Evolutionary conservation across 53 echinoderm and acorn worm species (phyloP), one percentile per base, ranked within the genome.

Genomic region (Paracentrotus lividus): DNA sequence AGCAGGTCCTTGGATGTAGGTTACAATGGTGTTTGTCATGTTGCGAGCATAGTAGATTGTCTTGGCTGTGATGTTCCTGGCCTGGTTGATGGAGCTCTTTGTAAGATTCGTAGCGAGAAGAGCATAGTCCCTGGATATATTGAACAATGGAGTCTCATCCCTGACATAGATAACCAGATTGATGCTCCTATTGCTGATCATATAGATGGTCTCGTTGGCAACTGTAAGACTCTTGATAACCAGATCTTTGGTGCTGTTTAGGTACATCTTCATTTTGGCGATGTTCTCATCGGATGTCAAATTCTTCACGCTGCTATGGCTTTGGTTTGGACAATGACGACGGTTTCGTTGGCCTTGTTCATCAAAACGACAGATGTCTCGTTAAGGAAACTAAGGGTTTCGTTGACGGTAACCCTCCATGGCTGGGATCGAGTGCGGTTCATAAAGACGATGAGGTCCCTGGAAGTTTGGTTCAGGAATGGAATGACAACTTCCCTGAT

Each of bases 401-500:
- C 95, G 58, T 88, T 93, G 43, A 95, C 18, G 45, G 95, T 95
- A 84, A 78, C 64, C 54, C 95, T 93, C 38, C 94, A 72, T 42
- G 95, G 89, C 95, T 96, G 94, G 87, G 72, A 94, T 84, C 94
- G 95, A 59, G 95, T 94, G 84, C 95, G 95, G 96, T 96, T 95
- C 42, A 95, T 38, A 81, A 92, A 77, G 92, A 57, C n/a, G n/a
- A 92, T 36, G 26, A 92, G 23, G 75, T 92, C 58, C 56, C 77
- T 54, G 36, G 56, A 9, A 53, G 92, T 92, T 57, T 78, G 55
- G 81, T 92, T 92, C 77, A 92, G 32, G 92, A 42, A 40, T 23
- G 92, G 92, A 57, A 92, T 33, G 42, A 92, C 61, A 26, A 77
- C 58, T 21, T 92, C 92, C 36, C 92, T 92, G 18, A 95, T 64